These are phyloP conservation scores for Heteronetta atricapilla DNA, from an alignment of 2,113 vertebrate species.

Conservation along the genomic window DNA sequence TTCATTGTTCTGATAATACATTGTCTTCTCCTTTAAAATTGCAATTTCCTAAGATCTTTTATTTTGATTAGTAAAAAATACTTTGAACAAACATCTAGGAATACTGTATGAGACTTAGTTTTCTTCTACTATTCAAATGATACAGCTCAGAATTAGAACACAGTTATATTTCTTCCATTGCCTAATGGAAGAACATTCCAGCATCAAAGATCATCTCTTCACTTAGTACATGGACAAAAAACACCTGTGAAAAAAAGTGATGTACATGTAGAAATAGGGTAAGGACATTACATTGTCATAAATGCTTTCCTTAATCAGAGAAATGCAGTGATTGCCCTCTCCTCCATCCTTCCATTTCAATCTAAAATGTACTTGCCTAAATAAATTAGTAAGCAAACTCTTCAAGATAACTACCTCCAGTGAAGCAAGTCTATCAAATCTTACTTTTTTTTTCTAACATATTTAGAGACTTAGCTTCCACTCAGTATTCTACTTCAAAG, in stretches of 20 bases:
- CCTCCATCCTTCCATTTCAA: constrained; percentile 38
- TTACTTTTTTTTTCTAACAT: neutral
- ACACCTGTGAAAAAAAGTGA: neutral
- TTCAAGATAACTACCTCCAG: constrained; percentile 13
- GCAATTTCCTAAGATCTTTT: neutral
- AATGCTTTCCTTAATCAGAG: neutral
- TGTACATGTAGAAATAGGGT: neutral
- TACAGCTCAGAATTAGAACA: neutral
- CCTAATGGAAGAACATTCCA: neutral
- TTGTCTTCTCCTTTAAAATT: neutral
- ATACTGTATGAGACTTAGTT: neutral
- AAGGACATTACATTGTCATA: neutral
- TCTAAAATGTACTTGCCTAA: constrained; percentile 1
- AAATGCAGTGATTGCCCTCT: neutral
- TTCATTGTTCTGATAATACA: neutral
- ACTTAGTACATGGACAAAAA: neutral
- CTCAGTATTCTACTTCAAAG: neutral
- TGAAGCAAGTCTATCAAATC: neutral
- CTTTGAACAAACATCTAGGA: neutral
- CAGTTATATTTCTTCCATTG: neutral
- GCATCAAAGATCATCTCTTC: neutral
- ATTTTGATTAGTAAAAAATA: neutral
- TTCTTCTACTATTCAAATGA: neutral
- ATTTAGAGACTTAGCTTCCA: neutral
- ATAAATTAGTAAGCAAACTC: constrained; percentile 2